Percentiles rank a stretch among this genome's conserved stretches.
These are phyloP conservation scores for Oreortyx pictus DNA, from an alignment of 2,797 vertebrate species.

Conservation along the genomic window DNA sequence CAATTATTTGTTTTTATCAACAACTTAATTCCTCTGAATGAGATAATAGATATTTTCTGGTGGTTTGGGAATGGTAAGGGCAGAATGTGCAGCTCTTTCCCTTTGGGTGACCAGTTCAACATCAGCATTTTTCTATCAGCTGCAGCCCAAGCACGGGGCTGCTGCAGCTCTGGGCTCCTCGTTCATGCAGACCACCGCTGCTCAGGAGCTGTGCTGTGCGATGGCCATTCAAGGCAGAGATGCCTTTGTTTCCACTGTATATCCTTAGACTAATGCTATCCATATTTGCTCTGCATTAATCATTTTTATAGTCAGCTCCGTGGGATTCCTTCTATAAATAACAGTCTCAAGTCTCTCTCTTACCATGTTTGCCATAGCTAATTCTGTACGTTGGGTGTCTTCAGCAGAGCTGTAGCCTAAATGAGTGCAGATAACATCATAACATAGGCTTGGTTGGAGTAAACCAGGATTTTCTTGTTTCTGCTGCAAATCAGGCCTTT, in stretches of 20 bases:
- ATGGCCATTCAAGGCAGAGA: conserved; percentile 44
- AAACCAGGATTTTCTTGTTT: conserved; percentile 36
- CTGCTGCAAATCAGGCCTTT: conserved; percentile 16
- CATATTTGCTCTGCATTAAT: neutral
- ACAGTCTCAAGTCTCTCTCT: conserved; percentile 3
- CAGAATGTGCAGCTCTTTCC: neutral
- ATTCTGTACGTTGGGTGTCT: conserved; percentile 26
- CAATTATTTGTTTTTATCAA: neutral
- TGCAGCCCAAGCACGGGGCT: neutral
- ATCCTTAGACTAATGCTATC: neutral
- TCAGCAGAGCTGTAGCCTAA: conserved; percentile 1
- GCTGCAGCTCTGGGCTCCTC: neutral
- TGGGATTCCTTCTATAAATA: conserved; percentile 44
- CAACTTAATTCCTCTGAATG: neutral
- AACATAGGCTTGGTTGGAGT: neutral
- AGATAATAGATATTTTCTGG: neutral
- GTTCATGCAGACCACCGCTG: rapidly evolving
- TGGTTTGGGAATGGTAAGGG: neutral
- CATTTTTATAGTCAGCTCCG: conserved; percentile 8
- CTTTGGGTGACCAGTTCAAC: neutral
- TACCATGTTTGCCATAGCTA: conserved; percentile 11
- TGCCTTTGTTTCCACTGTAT: conserved; percentile 42
- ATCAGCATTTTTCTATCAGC: neutral
- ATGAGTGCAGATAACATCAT: conserved; percentile 29
- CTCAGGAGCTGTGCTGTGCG: neutral